Conservation (phyloP, 2,113 vertebrate genomes). For the Gopherus evgoodei region DNA sequence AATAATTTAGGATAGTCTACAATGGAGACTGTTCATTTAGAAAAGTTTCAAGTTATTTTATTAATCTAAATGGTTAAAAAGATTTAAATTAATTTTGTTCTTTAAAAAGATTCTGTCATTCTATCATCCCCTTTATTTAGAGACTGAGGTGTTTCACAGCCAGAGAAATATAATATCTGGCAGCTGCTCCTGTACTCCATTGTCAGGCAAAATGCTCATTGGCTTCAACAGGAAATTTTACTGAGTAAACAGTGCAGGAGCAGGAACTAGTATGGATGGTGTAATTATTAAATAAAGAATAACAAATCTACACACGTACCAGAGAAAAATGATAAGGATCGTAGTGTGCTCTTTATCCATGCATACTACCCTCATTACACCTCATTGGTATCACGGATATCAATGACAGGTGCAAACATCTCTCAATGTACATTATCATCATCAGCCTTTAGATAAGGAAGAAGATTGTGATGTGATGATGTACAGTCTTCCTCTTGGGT, state of each 20-base stretch:
- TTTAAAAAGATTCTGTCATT: background rate
- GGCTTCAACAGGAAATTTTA: background rate
- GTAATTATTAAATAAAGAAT: background rate
- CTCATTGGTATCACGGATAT: background rate
- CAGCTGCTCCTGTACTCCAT: background rate
- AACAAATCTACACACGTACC: background rate
- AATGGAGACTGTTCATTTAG: background rate
- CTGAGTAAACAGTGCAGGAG: fast-evolving
- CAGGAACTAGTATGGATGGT: background rate
- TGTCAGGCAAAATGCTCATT: background rate
- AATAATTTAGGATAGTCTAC: background rate
- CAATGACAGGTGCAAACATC: background rate
- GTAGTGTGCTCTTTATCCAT: background rate
- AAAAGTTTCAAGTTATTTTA: background rate
- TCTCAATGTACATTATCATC: background rate
- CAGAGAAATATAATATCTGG: background rate
- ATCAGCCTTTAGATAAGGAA: background rate
- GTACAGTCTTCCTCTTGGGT: background rate
- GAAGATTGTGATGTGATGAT: background rate
- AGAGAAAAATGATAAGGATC: background rate
- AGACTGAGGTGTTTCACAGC: background rate
- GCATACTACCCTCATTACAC: background rate
- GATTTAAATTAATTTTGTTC: background rate
- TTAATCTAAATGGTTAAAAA: background rate
- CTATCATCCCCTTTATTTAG: background rate